Percentiles rank a stretch among this genome's conserved stretches.
These are phyloP conservation scores for Hydrotaea diabolus DNA, from an alignment of 2,888 invertebrate genomes.

Conservation along the genomic window DNA sequence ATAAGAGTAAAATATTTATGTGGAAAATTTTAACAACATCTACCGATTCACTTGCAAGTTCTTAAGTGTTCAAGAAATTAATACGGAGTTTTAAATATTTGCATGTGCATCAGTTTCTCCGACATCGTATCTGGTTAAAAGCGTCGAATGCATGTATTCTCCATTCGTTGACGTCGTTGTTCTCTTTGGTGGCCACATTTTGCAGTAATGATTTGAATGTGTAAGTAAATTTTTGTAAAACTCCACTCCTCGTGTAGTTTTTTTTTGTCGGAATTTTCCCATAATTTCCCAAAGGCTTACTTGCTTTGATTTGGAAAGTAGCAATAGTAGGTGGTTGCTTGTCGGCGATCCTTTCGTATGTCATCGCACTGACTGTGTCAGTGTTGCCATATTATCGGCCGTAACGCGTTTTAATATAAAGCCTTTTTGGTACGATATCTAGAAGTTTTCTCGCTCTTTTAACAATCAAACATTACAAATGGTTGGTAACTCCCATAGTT, in stretches of 20 bases:
- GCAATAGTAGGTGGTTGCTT: neutral
- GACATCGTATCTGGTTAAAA: slow-evolving; percentile 24
- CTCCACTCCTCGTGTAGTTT: neutral
- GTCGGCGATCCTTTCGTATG: too few species aligned
- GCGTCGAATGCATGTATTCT: slow-evolving; percentile 53
- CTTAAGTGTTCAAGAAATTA: slow-evolving; percentile 13
- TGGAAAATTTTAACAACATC: slow-evolving; percentile 23
- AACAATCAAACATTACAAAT: too few species aligned
- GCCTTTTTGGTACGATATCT: too few species aligned
- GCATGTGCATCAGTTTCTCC: slow-evolving; percentile 47
- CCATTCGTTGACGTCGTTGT: slow-evolving; percentile 39
- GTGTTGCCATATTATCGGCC: too few species aligned
- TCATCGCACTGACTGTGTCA: too few species aligned
- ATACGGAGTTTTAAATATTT: slow-evolving; percentile 17
- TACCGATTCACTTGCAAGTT: slow-evolving; percentile 43
- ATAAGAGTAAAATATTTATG: slow-evolving; percentile 35
- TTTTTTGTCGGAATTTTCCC: neutral
- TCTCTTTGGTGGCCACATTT: slow-evolving; percentile 47
- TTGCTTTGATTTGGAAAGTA: neutral
- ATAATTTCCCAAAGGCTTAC: neutral
- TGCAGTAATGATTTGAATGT: slow-evolving; percentile 72
- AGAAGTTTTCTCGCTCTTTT: too few species aligned
- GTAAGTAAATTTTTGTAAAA: slow-evolving; percentile 68
- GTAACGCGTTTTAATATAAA: too few species aligned
- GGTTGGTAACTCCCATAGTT: too few species aligned